Evolutionary conservation across 2,113 vertebrate species (phyloP).

Genomic region (Sphaerodactylus townsendi): DNA sequence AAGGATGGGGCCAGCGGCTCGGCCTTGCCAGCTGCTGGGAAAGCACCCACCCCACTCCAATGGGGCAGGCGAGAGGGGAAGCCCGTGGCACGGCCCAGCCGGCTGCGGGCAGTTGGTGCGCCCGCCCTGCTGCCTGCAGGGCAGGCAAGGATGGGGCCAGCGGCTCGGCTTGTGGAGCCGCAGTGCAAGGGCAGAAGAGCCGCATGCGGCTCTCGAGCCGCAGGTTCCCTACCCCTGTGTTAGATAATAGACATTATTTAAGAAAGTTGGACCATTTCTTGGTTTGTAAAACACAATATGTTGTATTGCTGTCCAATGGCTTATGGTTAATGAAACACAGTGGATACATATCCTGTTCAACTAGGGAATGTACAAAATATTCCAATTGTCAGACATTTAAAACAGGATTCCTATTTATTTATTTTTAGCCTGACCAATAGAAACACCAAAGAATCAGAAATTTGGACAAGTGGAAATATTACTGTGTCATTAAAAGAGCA

Average conservation of each 20-base stretch:
- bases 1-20: too few species aligned
- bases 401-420: background rate
- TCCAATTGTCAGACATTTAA: background rate
- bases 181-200: too few species aligned
- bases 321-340: background rate
- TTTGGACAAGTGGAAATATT: background rate
- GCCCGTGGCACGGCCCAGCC: too few species aligned
- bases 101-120: too few species aligned
- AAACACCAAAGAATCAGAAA: background rate
- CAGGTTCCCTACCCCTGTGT: too few species aligned
- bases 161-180: too few species aligned
- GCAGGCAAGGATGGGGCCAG: too few species aligned
- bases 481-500: background rate
- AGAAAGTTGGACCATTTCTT: background rate
- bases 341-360: background rate
- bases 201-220: too few species aligned
- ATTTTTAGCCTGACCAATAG: background rate
- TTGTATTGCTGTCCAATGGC: background rate
- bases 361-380: background rate
- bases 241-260: background rate
- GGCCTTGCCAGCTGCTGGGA: too few species aligned
- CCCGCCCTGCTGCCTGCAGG: too few species aligned
- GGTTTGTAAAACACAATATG: background rate
- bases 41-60: too few species aligned
- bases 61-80: too few species aligned